Evolutionary conservation across 2,888 invertebrate genomes (phyloP).

Genomic region (Machimus rusticus): DNA sequence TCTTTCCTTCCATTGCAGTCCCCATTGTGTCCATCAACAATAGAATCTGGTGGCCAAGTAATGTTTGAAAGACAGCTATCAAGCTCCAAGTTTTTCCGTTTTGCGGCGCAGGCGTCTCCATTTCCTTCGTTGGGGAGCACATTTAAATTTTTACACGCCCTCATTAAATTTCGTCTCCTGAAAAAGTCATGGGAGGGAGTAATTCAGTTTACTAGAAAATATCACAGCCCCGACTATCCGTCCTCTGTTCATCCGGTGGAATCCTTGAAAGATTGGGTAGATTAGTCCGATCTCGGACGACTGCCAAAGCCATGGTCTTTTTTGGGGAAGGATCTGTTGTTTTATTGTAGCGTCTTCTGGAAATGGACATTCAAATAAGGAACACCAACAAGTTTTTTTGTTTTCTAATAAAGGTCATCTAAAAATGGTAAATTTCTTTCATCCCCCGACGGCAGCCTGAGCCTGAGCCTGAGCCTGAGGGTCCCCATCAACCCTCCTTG

Average conservation of each 20-base stretch:
- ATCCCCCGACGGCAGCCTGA: background rate
- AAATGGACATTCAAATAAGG: background rate
- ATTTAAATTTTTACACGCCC: slow-evolving; percentile 14
- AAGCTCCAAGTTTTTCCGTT: background rate
- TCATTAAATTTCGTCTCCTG: background rate
- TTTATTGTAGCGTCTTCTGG: background rate
- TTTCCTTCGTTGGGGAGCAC: background rate
- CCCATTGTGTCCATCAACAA: slow-evolving; percentile 2
- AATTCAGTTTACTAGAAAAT: background rate
- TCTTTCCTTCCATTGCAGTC: background rate
- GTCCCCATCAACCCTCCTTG: background rate
- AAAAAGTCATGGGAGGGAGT: background rate
- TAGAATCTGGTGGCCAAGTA: background rate
- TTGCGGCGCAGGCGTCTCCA: background rate
- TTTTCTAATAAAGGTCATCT: slow-evolving; percentile 1
- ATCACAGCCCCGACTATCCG: background rate
- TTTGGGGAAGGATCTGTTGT: background rate
- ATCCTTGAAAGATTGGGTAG: background rate
- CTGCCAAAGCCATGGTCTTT: background rate
- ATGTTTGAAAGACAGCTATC: background rate
- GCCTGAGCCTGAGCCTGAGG: background rate
- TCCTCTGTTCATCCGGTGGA: background rate
- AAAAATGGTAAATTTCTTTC: background rate
- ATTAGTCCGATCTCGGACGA: background rate
- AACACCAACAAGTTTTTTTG: background rate